A percentile compares a stretch with the other conserved stretches of the same genome.
Conservation (phyloP, 2,797 vertebrate genomes). For the Zenarchopterus dispar region DNA sequence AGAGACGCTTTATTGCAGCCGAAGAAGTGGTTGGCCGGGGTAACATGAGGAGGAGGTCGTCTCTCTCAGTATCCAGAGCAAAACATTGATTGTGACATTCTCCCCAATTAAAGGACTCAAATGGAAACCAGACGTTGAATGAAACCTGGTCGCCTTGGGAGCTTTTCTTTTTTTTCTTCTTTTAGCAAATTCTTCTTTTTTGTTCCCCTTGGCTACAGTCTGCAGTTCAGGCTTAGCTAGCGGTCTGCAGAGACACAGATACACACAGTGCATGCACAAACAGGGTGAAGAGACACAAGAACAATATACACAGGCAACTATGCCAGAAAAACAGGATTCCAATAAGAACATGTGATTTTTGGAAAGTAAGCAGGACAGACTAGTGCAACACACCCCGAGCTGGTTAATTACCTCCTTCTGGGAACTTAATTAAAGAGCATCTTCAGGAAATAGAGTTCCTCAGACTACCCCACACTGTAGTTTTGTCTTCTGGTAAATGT, state of each 20-base stretch:
- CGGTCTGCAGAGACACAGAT: constrained; percentile 32
- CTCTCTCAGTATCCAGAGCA: constrained; percentile 62
- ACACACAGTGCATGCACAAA: constrained; percentile 39
- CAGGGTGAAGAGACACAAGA: constrained; percentile 40
- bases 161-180: constrained; percentile 72
- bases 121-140: constrained; percentile 76
- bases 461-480: constrained; percentile 12
- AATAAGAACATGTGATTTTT: constrained; percentile 31
- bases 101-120: constrained; percentile 74
- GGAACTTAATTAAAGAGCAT: constrained; percentile 65
- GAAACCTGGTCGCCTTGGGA: constrained; percentile 76
- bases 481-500: constrained; percentile 20
- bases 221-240: constrained; percentile 30
- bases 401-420: constrained; percentile 44
- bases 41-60: constrained; percentile 72
- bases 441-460: constrained; percentile 47
- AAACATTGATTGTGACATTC: constrained; percentile 81
- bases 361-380: constrained; percentile 27
- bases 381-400: constrained; percentile 32
- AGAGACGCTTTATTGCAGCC: constrained; percentile 49
- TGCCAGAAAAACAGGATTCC: not conserved
- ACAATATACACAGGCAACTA: constrained; percentile 37
- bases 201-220: constrained; percentile 56
- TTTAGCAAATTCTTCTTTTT: constrained; percentile 66
- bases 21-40: constrained; percentile 51